Base-by-base conservation (phyloP, 2,797 vertebrate species). In the Okamejei kenojei region DNA sequence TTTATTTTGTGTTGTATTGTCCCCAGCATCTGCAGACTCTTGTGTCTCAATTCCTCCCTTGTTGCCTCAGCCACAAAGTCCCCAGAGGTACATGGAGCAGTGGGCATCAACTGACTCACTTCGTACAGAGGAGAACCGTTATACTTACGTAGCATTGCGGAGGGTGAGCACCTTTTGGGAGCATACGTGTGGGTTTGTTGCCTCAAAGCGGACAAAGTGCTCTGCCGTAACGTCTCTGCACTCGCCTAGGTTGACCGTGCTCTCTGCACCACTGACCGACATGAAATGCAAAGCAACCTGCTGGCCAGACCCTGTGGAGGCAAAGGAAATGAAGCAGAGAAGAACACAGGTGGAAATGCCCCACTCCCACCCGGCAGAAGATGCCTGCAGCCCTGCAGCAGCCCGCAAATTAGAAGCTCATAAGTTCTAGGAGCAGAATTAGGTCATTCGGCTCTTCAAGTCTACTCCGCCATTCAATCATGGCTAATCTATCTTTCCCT, bases 81-180 rank as follows among this genome's bases (percentile, higher is more conserved):
- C 0, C n/a, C 35, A 63, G n/a, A 35, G 68, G 32, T 7, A 35
- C 61, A 21, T 61, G 7, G 63, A 19, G n/a, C 61, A 21, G 68
- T 35, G n/a, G 29, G 15, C 61, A 68, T 35, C n/a, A 19, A 35
- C 17, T 68, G 35, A 45, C 65, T 7, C n/a, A 63, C 19, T 88
- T 35, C 21, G 6, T 2, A 17, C 7, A 19, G 35, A 15, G 65
- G 17, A 68, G 35, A 21, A 61, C 54, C 54, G 15, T 58, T n/a
- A 8, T 68, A 95, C 98, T 65, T 96, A 99, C 98, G 95, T 96
- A 1, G 96, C 96, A 93, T 98, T 99, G 94, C 96, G 97, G 93
- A 99, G 94, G 79, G 97, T 54, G 93, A 99, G 13, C 35, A 63
- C 96, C 94, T 97, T 98, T 94, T 96, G 95, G 2, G 95, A 74